A percentile compares a stretch with the other conserved stretches of the same genome.
phyloP scores from a whole-genome alignment of 2,888 invertebrate species.

The Tortrix viridana region DNA sequence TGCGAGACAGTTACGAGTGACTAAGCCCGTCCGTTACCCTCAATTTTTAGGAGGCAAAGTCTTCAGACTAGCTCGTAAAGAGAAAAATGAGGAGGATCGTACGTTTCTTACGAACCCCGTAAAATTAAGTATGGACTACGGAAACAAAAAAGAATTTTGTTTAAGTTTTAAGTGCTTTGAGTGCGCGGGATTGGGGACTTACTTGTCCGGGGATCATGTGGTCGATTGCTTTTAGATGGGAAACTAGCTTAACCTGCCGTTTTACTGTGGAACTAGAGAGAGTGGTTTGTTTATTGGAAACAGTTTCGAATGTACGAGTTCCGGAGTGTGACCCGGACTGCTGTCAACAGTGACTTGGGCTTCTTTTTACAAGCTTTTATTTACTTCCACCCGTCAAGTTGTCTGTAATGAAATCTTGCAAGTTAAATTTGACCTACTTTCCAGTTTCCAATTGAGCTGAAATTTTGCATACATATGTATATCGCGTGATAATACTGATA shows the following conservation, averaged over 20 bases:
- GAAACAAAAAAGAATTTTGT: conserved; percentile 25
- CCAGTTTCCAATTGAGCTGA: too few relatives aligned
- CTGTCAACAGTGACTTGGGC: too few relatives aligned
- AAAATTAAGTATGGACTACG: conserved; percentile 22
- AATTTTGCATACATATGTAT: too few relatives aligned
- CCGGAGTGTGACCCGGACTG: background rate
- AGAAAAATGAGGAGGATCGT: conserved; percentile 12
- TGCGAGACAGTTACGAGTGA: conserved; percentile 9
- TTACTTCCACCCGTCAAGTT: too few relatives aligned
- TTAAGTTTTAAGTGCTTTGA: conserved; percentile 33
- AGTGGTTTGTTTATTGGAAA: background rate
- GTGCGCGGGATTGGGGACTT: conserved; percentile 8
- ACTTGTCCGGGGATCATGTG: conserved; percentile 12
- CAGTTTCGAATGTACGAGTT: background rate
- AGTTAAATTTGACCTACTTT: too few relatives aligned
- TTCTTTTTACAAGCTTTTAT: too few relatives aligned
- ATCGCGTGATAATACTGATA: too few relatives aligned
- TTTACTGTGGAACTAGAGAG: background rate
- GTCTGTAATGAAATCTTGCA: too few relatives aligned
- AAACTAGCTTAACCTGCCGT: background rate
- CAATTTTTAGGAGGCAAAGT: conserved; percentile 4
- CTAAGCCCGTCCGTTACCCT: conserved; percentile 7
- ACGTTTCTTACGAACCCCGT: conserved; percentile 15
- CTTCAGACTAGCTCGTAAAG: conserved; percentile 20
- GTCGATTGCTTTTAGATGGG: conserved; percentile 9